Conservation (phyloP, 64 coral and sea anemone species). For the Actinia equina region DNA sequence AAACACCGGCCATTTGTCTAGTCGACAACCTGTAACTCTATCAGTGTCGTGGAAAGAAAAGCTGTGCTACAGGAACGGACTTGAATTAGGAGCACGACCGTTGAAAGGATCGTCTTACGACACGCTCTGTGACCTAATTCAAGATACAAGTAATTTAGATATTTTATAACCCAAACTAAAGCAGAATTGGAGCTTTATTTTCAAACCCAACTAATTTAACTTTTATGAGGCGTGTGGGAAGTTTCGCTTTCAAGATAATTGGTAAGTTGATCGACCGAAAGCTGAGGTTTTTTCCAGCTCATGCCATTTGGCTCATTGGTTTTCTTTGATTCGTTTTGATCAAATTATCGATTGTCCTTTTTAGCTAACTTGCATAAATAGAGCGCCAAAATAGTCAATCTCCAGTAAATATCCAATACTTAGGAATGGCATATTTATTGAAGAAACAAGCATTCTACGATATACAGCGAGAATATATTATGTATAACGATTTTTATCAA, state of each 20-base stretch:
- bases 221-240: neutral
- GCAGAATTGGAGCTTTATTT: neutral
- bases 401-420: neutral
- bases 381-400: neutral
- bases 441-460: neutral
- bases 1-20: neutral
- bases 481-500: neutral
- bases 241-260: neutral
- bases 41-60: neutral
- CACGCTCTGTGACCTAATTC: neutral
- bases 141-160: neutral
- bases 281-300: neutral
- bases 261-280: neutral
- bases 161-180: neutral
- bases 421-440: neutral
- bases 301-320: neutral
- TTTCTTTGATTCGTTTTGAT: neutral
- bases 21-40: neutral
- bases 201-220: neutral
- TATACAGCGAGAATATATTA: neutral
- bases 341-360: neutral
- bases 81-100: neutral
- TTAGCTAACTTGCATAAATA: neutral
- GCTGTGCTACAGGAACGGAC: neutral
- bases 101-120: conserved; percentile 2